Conservation (phyloP, 2,888 invertebrate species). For the Chaitophorus viminalis region DNA sequence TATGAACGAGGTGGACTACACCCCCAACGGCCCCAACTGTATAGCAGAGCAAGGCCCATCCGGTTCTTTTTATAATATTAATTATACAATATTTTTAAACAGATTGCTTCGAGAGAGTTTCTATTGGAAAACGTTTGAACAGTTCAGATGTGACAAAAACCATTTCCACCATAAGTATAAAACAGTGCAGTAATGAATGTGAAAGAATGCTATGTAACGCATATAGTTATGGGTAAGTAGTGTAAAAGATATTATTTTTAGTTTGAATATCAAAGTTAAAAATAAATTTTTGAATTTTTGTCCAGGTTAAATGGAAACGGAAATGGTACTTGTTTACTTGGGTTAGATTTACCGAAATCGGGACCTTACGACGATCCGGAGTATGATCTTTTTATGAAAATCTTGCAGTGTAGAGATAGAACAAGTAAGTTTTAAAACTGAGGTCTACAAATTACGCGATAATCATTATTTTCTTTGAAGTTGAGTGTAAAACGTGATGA, state of each 20-base stretch:
- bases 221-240: conserved; percentile 74
- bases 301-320: conserved; percentile 65
- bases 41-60: too few species aligned
- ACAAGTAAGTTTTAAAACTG: conserved; percentile 63
- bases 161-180: conserved; percentile 72
- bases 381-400: conserved; percentile 66
- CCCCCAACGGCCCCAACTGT: too few species aligned
- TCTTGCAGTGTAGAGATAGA: conserved; percentile 65
- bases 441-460: too few species aligned
- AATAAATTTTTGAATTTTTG: conserved; percentile 29
- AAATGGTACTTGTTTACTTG: conserved; percentile 66
- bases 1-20: too few species aligned
- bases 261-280: neutral
- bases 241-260: neutral
- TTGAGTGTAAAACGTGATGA: too few species aligned
- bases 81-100: conserved; percentile 65
- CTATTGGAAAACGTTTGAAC: conserved; percentile 74
- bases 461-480: too few species aligned
- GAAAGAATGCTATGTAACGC: conserved; percentile 74
- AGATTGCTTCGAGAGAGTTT: conserved; percentile 76
- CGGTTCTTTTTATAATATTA: too few species aligned
- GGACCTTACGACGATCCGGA: conserved; percentile 65
- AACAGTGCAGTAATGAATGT: conserved; percentile 74
- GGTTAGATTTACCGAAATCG: conserved; percentile 64
- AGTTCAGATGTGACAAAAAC: conserved; percentile 73